Percentiles rank a stretch among this genome's conserved stretches.
Conservation (phyloP, 2,888 invertebrate genomes). For the Mystacides longicornis region DNA sequence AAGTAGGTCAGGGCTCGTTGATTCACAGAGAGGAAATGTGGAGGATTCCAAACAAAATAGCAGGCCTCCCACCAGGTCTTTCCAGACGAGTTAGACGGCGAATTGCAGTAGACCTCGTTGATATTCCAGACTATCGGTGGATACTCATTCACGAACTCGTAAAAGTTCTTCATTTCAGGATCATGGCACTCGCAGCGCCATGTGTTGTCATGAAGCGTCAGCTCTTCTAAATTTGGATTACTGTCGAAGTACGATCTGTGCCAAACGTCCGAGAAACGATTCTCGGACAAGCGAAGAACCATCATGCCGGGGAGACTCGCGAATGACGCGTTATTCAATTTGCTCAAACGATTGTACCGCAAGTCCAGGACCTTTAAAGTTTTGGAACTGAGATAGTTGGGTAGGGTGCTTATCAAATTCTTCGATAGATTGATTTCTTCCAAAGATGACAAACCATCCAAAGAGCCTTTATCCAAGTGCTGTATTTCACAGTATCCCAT, state of each 20-base stretch:
- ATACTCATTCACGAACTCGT: conserved; percentile 50
- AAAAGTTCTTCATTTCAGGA: conserved; percentile 52
- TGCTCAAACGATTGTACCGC: conserved; percentile 53
- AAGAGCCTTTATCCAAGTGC: conserved; percentile 47
- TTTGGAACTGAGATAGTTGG: conserved; percentile 53
- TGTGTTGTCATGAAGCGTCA: conserved; percentile 64
- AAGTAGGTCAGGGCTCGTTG: conserved; percentile 54
- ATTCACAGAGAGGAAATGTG: conserved; percentile 32
- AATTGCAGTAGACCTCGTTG: conserved; percentile 55
- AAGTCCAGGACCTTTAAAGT: conserved; percentile 54
- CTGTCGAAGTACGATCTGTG: conserved; percentile 50
- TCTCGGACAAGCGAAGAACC: conserved; percentile 59
- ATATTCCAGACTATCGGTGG: conserved; percentile 49
- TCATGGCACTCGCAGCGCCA: conserved; percentile 71
- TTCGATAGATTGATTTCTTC: conserved; percentile 56
- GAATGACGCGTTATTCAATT: conserved; percentile 57
- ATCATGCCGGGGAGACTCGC: conserved; percentile 52
- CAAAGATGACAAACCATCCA: conserved; percentile 53
- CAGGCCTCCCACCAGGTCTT: conserved; percentile 65
- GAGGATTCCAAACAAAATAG: conserved; percentile 52
- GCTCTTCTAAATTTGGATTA: conserved; percentile 49
- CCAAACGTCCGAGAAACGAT: conserved; percentile 60
- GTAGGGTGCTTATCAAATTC: conserved; percentile 57
- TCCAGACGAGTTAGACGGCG: conserved; percentile 55
- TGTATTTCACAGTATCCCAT: conserved; percentile 61